Evolutionary conservation across 2,113 vertebrate species (phyloP).

Genomic region (Corythoichthys haematopterus): DNA sequence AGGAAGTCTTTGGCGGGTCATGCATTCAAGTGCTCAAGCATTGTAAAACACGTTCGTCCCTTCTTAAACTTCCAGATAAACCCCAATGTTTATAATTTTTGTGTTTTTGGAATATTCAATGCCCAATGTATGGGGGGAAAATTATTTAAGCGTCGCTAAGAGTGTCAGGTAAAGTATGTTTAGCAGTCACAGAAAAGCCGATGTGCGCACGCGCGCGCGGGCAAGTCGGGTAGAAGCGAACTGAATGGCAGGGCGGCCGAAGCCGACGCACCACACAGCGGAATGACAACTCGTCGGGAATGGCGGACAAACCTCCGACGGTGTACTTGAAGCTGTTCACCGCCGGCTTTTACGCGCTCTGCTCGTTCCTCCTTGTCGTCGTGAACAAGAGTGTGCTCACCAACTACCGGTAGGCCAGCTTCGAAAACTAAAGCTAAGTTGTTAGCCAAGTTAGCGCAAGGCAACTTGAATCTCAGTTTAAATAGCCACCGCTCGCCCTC

Average conservation of each 20-base stretch:
- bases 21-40: too few relatives aligned
- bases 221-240: constrained; percentile 3
- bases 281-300: constrained; percentile 69
- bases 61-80: background rate
- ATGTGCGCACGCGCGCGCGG: background rate
- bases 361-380: constrained; percentile 88
- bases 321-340: constrained; percentile 79
- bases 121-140: background rate
- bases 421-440: constrained; percentile 1
- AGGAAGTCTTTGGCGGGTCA: background rate
- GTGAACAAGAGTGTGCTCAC: constrained; percentile 91
- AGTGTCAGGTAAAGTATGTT: background rate
- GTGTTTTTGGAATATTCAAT: background rate
- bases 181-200: constrained; percentile 29
- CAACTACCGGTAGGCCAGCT: constrained; percentile 76
- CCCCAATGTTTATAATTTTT: background rate
- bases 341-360: constrained; percentile 83
- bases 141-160: background rate
- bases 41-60: background rate
- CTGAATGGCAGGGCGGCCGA: constrained; percentile 40
- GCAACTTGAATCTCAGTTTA: background rate
- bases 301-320: constrained; percentile 80
- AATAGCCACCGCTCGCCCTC: background rate
- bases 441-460: constrained; percentile 34
- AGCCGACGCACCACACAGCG: constrained; percentile 41